A percentile compares a stretch with the other conserved stretches of the same genome.
Conservation (phyloP, 2,888 invertebrate species). For the Ectemnius lituratus region DNA sequence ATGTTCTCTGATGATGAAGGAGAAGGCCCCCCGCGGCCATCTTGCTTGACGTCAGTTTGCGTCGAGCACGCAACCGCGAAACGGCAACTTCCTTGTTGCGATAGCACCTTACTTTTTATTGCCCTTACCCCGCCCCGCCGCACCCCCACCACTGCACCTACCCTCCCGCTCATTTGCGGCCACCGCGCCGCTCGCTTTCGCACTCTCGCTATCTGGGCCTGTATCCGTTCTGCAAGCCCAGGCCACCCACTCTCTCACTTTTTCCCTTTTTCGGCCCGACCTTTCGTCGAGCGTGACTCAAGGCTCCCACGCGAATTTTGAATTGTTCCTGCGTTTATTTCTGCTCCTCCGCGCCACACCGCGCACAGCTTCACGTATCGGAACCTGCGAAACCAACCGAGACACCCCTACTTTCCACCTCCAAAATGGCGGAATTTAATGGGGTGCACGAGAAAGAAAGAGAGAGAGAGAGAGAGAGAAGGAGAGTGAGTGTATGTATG, state of each 20-base stretch:
- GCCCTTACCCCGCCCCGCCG: slow-evolving; percentile 23
- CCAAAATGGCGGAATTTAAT: slow-evolving; percentile 65
- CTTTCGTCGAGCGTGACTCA: slow-evolving; percentile 14
- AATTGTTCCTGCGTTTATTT: neutral
- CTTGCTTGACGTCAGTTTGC: slow-evolving; percentile 66
- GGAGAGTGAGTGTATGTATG: too few relatives aligned
- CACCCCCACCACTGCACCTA: neutral
- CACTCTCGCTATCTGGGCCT: slow-evolving; percentile 16
- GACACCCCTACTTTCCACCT: slow-evolving; percentile 58
- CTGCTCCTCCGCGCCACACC: neutral
- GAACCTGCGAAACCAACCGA: slow-evolving; percentile 60
- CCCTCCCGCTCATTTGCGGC: slow-evolving; percentile 16
- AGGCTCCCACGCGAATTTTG: neutral
- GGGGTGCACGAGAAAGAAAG: slow-evolving; percentile 35
- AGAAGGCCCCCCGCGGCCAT: slow-evolving; percentile 59
- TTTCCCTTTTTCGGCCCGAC: slow-evolving; percentile 21
- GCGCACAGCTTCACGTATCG: slow-evolving; percentile 33
- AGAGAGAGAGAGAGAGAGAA: too few relatives aligned
- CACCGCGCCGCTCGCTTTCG: slow-evolving; percentile 14
- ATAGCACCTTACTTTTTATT: slow-evolving; percentile 64
- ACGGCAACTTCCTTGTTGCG: slow-evolving; percentile 64
- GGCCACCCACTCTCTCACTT: slow-evolving; percentile 13
- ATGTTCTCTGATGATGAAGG: slow-evolving; percentile 52
- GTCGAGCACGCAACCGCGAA: slow-evolving; percentile 65
- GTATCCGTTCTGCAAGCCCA: slow-evolving; percentile 3